Base-by-base conservation (phyloP, 92 coral and sea anemone genomes). In the Epizoanthus fatuus region DNA sequence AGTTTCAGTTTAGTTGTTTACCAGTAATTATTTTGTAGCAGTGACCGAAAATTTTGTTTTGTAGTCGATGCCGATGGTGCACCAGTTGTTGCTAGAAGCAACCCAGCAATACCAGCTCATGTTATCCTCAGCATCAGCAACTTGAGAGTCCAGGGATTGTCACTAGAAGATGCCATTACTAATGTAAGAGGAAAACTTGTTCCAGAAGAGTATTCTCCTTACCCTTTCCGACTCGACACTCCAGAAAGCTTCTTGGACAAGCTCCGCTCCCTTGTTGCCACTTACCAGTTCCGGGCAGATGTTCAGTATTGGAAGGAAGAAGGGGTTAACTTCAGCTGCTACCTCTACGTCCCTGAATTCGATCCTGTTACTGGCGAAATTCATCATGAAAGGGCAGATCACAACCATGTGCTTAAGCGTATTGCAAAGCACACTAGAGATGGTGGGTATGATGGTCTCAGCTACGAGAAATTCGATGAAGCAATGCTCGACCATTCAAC, bases 251-350 rank as follows among this genome's bases (percentile, higher is more conserved):
- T 83, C 35, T 64, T 91, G 29, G 82, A 86, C 63, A 89, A 83
- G 72, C 52, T 79, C 54, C 72, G 85, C 17, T 86, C 95, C 13
- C 42, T 92, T 25, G 91, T 92, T 10, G 95, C 81, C 29, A 92
- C 92, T 8, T 85, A 59, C 42, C 67, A 51, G 44, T 89, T 66
- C 51, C 47, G 90, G 45, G 52, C 71, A 29, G 60, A 58, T 40
- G 80, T 86, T 20, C 12, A 79, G 39, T 40, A 86, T 56, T 67
- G 68, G 68, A 75, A 67, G 51, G 66, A 13, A 16, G 45, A 60
- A 16, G 85, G 80, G 53, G 73, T 68, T 1, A 66, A 68, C n/a
- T 86, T 78, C 42, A 54, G 51, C 15, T 38, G 29, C 44, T 78
- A 37, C 49, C 1, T 53, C 22, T 86, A 65, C 38, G 66, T 52